Base-by-base conservation (phyloP, 2,888 invertebrate species). In the Eucriotettix oculatus region DNA sequence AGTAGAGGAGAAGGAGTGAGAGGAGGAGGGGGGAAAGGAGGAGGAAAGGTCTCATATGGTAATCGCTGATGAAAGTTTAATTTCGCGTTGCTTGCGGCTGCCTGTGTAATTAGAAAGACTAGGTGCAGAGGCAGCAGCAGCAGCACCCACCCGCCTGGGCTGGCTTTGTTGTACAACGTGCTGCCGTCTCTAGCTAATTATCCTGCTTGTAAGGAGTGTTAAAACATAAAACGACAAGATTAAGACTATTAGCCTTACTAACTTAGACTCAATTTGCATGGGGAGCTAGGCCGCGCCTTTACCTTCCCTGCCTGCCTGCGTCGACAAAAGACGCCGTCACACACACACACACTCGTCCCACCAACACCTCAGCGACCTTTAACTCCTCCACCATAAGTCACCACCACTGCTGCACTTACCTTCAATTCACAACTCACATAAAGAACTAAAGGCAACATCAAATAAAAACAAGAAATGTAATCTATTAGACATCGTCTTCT, bases 181-280 rank as follows among this genome's bases (percentile, higher is more conserved):
- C 52, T 57, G 58, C 52, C 61, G 62, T 60, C 58, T 58, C 59
- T 40, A 54, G 55, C 61, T 63, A 63, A 63, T 63, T 63, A 63
- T 62, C 63, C 60, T 58, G 54, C 52, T 57, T 54, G 54, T 53
- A 61, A 63, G 61, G 61, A 61, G 63, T 62, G 62, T 59, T 59
- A 61, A 63, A 63, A 63, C 60, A 62, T 62, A 62, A 61, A 60
- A 62, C 61, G 60, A 55, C 60, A 62, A 64, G 63, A 64, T 64
- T 64, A 64, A 59, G 62, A 62, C 63, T 64, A 62, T 62, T 64
- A 64, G 63, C 60, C 53, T 41, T 43, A 54, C 42, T 44, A 58
- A 57, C 54, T 60, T 60, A 60, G 60, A 60, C 60, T 60, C 60
- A 60, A 60, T 60, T 60, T 60, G 60, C 60, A 60, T 60, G 48